Percentiles rank a stretch among this genome's conserved stretches.
Conservation (phyloP, 2,113 vertebrate genomes). For the Delphinus delphis region DNA sequence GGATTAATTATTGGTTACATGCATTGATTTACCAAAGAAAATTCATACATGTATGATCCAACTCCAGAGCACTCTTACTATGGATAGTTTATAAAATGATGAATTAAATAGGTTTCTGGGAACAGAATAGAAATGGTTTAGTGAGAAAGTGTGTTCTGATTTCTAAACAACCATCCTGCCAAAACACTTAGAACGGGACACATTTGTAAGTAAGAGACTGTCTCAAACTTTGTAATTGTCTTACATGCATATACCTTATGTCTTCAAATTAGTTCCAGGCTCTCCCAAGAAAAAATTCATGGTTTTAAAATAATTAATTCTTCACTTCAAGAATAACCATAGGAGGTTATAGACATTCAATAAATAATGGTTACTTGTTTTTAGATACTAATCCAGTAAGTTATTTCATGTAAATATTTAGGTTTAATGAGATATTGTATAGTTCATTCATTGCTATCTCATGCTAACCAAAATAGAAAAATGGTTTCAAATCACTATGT, state of each 20-base stretch:
- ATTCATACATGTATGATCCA: neutral
- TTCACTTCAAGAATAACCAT: neutral
- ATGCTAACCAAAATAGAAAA: conserved; percentile 24
- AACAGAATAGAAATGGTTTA: neutral
- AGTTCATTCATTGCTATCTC: neutral
- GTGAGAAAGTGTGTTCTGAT: neutral
- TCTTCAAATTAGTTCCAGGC: neutral
- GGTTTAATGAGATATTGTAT: neutral
- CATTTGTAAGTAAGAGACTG: neutral
- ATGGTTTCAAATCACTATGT: neutral
- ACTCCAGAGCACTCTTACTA: neutral
- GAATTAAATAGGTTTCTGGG: neutral
- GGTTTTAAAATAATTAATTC: neutral
- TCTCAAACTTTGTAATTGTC: neutral
- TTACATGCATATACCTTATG: neutral
- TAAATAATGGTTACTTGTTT: neutral
- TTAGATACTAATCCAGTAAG: neutral
- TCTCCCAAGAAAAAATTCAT: neutral
- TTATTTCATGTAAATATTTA: neutral
- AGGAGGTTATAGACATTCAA: neutral
- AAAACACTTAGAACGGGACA: neutral
- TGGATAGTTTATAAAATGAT: neutral
- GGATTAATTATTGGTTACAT: neutral
- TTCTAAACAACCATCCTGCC: neutral
- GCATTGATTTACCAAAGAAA: conserved; percentile 17